Conservation (phyloP, 2,888 invertebrate genomes). For the Drosophila kokeensis region DNA sequence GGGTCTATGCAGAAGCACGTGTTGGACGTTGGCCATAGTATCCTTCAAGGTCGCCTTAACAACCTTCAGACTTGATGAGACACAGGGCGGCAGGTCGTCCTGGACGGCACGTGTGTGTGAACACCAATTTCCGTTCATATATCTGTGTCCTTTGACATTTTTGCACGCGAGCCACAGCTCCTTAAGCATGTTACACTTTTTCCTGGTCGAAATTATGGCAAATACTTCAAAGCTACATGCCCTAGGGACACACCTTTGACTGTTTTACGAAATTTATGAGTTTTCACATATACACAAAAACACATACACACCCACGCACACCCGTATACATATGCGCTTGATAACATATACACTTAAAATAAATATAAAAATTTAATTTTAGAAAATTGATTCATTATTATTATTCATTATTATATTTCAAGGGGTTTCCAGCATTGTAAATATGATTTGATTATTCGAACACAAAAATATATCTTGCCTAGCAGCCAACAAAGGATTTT, state of each 20-base stretch:
- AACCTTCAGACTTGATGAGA: background rate
- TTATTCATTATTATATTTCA: too few relatives aligned
- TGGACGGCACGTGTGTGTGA: slow-evolving; percentile 14
- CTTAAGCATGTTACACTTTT: slow-evolving; percentile 4
- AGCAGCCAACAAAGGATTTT: too few relatives aligned
- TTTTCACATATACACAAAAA: slow-evolving; percentile 5
- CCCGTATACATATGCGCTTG: background rate
- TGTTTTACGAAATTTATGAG: slow-evolving; percentile 54
- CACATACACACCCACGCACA: background rate
- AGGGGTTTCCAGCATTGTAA: too few relatives aligned
- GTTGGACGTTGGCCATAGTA: background rate
- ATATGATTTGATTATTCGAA: too few relatives aligned
- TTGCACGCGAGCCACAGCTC: slow-evolving; percentile 40
- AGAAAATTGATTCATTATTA: background rate
- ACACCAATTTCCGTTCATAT: background rate
- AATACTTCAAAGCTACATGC: slow-evolving; percentile 29
- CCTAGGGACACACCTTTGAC: slow-evolving; percentile 37
- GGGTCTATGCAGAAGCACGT: background rate
- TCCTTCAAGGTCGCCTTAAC: slow-evolving; percentile 1
- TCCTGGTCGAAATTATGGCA: slow-evolving; percentile 35
- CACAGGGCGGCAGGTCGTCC: background rate
- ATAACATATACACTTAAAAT: background rate
- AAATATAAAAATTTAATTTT: background rate
- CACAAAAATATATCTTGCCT: too few relatives aligned
- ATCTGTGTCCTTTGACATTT: slow-evolving; percentile 42